Base-by-base conservation (phyloP, 1,140 invertebrate species). In the Drosophila tsacasi region DNA sequence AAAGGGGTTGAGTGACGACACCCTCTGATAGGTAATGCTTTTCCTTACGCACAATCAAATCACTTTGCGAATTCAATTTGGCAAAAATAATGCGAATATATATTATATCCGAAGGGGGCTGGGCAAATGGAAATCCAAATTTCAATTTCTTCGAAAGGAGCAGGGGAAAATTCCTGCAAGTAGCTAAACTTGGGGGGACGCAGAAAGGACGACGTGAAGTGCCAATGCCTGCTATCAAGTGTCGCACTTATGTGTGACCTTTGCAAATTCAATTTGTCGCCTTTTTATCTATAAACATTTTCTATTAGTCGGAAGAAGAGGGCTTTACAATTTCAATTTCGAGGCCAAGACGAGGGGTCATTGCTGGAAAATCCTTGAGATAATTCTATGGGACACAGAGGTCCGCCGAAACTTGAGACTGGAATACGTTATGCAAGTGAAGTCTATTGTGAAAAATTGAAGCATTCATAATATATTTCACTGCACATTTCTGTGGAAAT, bases 271-370 rank as follows among this genome's bases (percentile, higher is more conserved):
- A 91, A 91, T 91, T 91, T 91, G 74, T 87, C 87, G 73, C 83
- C 86, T 91, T 91, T 91, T 87, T 91, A 91, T 91, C 89, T 83
- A 83, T 58, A 79, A 91, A 78, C 74, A 91, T 91, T 90, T 91
- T 81, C 80, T 83, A 91, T 91, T 91, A 91, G 74, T 55, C 69
- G 19, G 13, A 5, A 23, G 49, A 30, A 21, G 50, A 39, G 49
- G 40, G 12, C 44, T 67, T 85, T 58, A 19, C 54, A 21, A 78
- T 72, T 59, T 74, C 65, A 54, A 60, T 72, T 55, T 55, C 30
- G 27, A 23, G 21, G 37, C 2, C 25, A 30, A 23, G 19, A 32
- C 19, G 44, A 67, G 79, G 37, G 10, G 32, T 35, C 12, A 35
- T 42, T 50, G 42, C 15, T 35, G 1, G 4, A 19, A 25, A 57